Base-by-base conservation (phyloP, 2,113 vertebrate genomes). In the Hylia prasina region DNA sequence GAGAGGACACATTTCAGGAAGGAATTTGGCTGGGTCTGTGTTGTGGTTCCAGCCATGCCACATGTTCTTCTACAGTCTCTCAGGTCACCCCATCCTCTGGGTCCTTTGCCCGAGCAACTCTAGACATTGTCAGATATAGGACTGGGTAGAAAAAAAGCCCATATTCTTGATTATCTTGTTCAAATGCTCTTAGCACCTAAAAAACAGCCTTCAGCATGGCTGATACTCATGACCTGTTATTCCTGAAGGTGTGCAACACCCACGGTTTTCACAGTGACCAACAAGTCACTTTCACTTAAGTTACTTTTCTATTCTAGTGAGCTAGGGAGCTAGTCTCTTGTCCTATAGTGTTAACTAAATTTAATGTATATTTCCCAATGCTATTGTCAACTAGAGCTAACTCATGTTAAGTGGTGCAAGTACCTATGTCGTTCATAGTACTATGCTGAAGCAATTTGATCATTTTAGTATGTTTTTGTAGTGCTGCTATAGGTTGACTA, bases 171-270 rank as follows among this genome's bases (percentile, higher is more conserved):
- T 72, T 87, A 19, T 65, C 21, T 61, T 83, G 16, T 72, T 89
- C 24, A 61, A 37, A 73, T 91, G n/a, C n/a, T n/a, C 28, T 77
- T 57, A 50, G 23, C 2, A 1, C 7, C 27, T 77, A 19, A 83
- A 82, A 83, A 15, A 14, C 53, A 60, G 14, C 23, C 50, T 79
- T 88, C 25, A 40, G 15, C 23, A 3, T 39, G 35, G 15, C 27
- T 72, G 33, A 10, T 10, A 30, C 17, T 82, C 21, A 40, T 0
- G 0, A 23, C 40, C 42, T 53, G 47, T 47, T 68, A 0, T 40
- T 91, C 33, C 44, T 82, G 69, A 77, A 87, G n/a, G 19, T 60
- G 8, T 61, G 23, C 35, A n/a, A 18, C n/a, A 42, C 24, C n/a
- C 48, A 57, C 37, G n/a, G 5, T 79, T 37, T 73, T 94, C 30